Evolutionary conservation across 2,113 vertebrate species (phyloP), one percentile per base, ranked within the genome.

Genomic region (Vidua macroura): DNA sequence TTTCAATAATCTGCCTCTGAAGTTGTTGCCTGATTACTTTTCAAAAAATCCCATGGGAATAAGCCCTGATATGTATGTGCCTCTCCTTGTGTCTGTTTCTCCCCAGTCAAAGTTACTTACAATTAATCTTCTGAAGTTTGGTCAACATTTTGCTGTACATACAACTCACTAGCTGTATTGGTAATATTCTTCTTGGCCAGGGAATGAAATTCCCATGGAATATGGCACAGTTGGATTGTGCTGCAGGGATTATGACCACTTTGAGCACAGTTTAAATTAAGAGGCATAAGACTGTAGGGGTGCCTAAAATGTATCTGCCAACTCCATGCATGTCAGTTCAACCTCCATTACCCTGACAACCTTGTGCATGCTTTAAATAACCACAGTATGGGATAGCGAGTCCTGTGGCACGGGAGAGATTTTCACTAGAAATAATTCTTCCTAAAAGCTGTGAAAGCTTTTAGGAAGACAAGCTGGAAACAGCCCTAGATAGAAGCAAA

Each of bases 271-370:
- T 80, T 92, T 83, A 92, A 72, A 95, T 95, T 80, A 91, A 90
- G 91, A 60, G 76, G 70, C 70, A 93, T 59, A 91, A 91, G 46
- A 88, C 55, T 55, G 48, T 55, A 87, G 70, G 52, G 76, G 70
- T 92, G 80, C 73, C 86, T 90, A 83, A 77, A 92, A 95, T 90
- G 62, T 87, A 68, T 84, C 85, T 97, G 95, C 90, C 95, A 93
- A 21, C 74, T 93, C 73, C 24, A 93, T 77, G 59, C 59, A 75
- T 62, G 80, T 89, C 91, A 97, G 55, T 85, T 92, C 74, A 86
- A 70, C 70, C 66, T 93, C 66, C 90, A 83, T 72, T 93, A 51
- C 75, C 84, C 90, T 91, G 92, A 93, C 85, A 93, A 74, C 69
- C 64, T 85, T 70, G 55, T 78, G 43, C 44, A 25, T 46, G 53